Evolutionary conservation across 2,888 invertebrate genomes (phyloP).

Genomic region (Gerris lacustris): DNA sequence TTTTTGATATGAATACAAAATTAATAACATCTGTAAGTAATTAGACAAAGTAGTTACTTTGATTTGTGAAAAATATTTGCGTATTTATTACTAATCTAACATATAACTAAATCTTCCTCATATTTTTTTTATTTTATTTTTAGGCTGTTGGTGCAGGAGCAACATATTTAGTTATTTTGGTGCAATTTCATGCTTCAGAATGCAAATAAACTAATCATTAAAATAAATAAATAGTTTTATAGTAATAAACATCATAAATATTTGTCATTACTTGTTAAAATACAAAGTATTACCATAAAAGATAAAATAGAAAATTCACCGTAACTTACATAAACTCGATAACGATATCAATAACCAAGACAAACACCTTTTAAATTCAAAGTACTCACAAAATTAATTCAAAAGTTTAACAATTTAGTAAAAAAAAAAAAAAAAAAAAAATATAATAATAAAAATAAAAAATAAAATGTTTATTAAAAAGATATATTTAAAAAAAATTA

Average conservation of each 20-base stretch:
- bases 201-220: background rate
- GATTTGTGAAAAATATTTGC: background rate
- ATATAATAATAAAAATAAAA: no score
- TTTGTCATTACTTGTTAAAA: background rate
- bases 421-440: no score
- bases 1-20: conserved; percentile 33
- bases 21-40: conserved; percentile 34
- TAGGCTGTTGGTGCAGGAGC: conserved; percentile 22
- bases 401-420: no score
- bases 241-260: background rate
- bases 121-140: conserved; percentile 10
- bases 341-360: no score
- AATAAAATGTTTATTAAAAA: no score
- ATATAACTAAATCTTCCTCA: background rate
- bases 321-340: no score
- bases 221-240: background rate
- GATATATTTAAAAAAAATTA: no score
- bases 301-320: background rate
- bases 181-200: conserved; percentile 16
- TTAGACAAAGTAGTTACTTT: background rate
- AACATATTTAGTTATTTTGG: conserved; percentile 22
- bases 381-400: no score
- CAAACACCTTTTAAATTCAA: no score
- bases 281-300: background rate
- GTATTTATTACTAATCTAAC: background rate